Conservation (phyloP, 2,113 vertebrate genomes). For the Panthera uncia region DNA sequence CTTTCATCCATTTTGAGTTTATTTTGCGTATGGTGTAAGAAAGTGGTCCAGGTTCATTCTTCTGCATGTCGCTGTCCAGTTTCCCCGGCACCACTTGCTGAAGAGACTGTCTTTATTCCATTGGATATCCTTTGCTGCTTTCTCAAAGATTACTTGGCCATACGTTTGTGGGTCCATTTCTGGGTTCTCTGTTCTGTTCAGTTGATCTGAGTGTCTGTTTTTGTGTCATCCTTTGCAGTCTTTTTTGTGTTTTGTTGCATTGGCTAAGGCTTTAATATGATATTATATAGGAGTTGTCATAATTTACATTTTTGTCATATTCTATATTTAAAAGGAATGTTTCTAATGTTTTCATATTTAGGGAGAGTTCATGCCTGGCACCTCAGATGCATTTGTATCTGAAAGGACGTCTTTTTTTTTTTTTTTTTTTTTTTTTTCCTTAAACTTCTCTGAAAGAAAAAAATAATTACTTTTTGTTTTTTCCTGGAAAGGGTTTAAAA, state of each 20-base stretch:
- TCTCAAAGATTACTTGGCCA: too few species aligned
- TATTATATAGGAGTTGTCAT: neutral
- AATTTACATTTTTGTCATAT: neutral
- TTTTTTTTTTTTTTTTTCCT: neutral
- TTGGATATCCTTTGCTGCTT: too few species aligned
- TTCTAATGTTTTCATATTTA: conserved; percentile 9
- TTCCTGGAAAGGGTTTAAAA: conserved; percentile 1
- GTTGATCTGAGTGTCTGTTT: too few species aligned
- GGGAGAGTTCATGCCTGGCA: neutral
- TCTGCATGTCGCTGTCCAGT: too few species aligned
- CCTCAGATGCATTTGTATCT: neutral
- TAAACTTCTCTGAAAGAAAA: neutral
- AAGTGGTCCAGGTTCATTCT: too few species aligned
- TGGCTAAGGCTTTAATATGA: neutral
- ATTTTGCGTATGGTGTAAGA: too few species aligned
- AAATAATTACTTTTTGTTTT: neutral
- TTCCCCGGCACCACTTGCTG: too few species aligned
- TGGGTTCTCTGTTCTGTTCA: too few species aligned
- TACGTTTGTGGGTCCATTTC: too few species aligned
- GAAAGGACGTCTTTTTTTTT: neutral
- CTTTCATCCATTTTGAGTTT: too few species aligned
- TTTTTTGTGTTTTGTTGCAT: neutral
- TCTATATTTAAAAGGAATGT: conserved; percentile 19
- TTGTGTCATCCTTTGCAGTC: neutral
- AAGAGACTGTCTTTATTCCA: too few species aligned